Evolutionary conservation across 2,888 invertebrate species (phyloP), one percentile per base, ranked within the genome.

Genomic region (Acrobeloides nanus): DNA sequence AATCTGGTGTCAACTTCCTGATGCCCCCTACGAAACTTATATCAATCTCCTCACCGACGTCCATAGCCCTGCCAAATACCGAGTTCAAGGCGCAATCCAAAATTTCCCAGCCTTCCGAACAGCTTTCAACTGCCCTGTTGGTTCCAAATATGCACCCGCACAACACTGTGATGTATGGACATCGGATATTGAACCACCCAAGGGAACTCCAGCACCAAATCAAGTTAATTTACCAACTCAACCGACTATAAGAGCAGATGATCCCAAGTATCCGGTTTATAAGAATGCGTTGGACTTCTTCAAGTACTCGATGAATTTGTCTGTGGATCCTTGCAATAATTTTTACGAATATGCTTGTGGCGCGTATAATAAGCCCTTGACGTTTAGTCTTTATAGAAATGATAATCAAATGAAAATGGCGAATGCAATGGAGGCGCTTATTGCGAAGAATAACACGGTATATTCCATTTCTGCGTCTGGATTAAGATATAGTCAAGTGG

Each of bases 41-140:
- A 45, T 27, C 0, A 61, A 64, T 35, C 46, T 68, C 18, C 57
- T 66, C 47, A 48, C 44, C 15, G 67, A 68, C 41, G 56, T 57
- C 17, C 68, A 68, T 38, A 61, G 63, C 0, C 68, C 68, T 8
- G 55, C 62, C n/a, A 46, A 53, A 38, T 46, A 61, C 59, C 56
- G 68, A 23, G 66, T 68, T 12, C 51, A 55, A 5, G 53, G 53
- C 32, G 46, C 57, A 25, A 20, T 65, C 29, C 59, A 64, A 55
- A 68, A 68, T 49, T 63, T 64, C 55, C 67, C 67, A 7, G 68
- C 61, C 21, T 68, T 68, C 62, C 62, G 57, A 44, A 59, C 54
- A n/a, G 66, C 68, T 2, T 68, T 62, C 62, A 64, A 64, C 45
- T 68, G 68, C 21, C 62, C 62, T n/a, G 47, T 38, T 8, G 54